Evolutionary conservation across 2,113 vertebrate species (phyloP).

Genomic region (Beaufortia kweichowensis): DNA sequence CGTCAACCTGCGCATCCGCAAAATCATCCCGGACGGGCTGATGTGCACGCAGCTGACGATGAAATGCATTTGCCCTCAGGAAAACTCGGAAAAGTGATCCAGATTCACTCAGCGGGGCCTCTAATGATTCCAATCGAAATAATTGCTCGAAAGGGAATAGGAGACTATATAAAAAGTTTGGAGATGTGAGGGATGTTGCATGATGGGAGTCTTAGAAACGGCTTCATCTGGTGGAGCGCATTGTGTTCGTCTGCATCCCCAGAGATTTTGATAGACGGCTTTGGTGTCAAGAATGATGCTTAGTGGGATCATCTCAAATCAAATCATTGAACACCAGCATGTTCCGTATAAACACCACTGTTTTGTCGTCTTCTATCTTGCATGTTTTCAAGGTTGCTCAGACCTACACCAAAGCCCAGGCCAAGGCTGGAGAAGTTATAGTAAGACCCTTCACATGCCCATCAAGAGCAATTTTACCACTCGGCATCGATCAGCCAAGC

Average conservation of each 20-base stretch:
- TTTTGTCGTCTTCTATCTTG: too few species aligned
- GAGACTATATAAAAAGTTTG: constrained; percentile 4
- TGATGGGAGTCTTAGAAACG: constrained; percentile 31
- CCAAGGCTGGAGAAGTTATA: constrained; percentile 59
- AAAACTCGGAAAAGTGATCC: constrained; percentile 29
- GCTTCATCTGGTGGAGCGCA: constrained; percentile 53
- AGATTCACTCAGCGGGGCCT: constrained; percentile 14
- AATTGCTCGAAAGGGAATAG: constrained; percentile 25
- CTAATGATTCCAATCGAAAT: constrained; percentile 28
- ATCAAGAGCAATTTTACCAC: constrained; percentile 63
- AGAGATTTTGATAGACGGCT: constrained; percentile 34
- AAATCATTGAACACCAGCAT: too few species aligned
- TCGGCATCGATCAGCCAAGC: constrained; percentile 65
- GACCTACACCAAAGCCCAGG: constrained; percentile 45
- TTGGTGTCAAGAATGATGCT: constrained; percentile 24
- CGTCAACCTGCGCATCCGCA: neutral
- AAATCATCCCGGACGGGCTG: neutral
- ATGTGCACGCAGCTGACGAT: neutral
- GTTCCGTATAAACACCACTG: too few species aligned
- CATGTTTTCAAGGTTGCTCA: neutral
- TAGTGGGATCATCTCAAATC: too few species aligned
- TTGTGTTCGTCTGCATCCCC: constrained; percentile 47
- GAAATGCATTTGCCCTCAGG: constrained; percentile 15
- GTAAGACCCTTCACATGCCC: constrained; percentile 58
- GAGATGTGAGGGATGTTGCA: constrained; percentile 50